Evolutionary conservation across 2,797 vertebrate genomes (phyloP).

Genomic region (Antennarius maculatus): DNA sequence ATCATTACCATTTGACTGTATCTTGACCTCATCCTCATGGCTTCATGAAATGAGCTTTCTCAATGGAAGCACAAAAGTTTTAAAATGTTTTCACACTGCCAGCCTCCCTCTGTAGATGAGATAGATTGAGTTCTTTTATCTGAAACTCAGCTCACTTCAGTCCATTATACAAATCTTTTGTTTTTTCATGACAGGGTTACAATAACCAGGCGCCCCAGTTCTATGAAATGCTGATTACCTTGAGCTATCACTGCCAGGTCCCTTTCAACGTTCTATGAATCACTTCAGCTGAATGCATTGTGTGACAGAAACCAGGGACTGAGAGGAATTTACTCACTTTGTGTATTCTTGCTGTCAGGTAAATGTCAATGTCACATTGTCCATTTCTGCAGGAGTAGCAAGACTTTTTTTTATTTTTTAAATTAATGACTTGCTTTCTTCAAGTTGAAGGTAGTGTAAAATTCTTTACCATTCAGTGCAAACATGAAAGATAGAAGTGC

Average conservation of each 20-base stretch:
- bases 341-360: constrained; percentile 31
- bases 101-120: neutral
- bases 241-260: constrained; percentile 50
- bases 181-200: constrained; percentile 55
- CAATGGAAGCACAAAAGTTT: neutral
- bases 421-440: neutral
- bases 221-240: constrained; percentile 55
- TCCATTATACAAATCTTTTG: constrained; percentile 41
- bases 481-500: constrained; percentile 1
- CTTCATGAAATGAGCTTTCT: neutral
- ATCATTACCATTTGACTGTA: neutral
- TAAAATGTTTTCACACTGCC: neutral
- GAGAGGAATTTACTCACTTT: constrained; percentile 42
- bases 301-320: constrained; percentile 55
- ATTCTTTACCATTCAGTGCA: constrained; percentile 8
- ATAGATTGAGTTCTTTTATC: constrained; percentile 21
- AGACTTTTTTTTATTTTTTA: neutral
- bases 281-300: constrained; percentile 29
- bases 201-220: constrained; percentile 59
- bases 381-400: neutral
- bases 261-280: constrained; percentile 47
- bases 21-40: neutral
- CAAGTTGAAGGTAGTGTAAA: neutral
- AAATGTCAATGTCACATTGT: constrained; percentile 39
- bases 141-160: constrained; percentile 12